Conservation (phyloP, 1,140 invertebrate genomes). For the Pachypeltis micranthus region DNA sequence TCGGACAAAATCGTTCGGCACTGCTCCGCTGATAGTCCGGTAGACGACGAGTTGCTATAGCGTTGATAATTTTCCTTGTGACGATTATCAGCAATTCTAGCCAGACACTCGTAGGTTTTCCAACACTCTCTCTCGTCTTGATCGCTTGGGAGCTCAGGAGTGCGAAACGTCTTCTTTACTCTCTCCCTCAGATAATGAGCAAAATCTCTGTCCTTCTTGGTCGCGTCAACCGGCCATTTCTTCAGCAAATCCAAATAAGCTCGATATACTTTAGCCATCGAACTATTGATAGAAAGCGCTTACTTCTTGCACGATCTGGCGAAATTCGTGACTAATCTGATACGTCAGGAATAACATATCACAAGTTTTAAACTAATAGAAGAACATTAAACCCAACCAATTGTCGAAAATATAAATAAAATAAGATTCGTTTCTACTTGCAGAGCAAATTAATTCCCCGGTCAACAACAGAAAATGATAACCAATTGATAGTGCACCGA, state of each 20-base stretch:
- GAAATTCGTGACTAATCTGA: no score
- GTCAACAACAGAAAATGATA: no score
- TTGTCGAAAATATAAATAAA: no score
- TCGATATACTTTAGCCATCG: constrained; percentile 54
- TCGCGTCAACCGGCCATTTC: constrained; percentile 63
- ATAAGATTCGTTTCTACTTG: no score
- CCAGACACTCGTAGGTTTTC: constrained; percentile 51
- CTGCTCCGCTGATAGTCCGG: constrained; percentile 53
- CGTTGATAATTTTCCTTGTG: constrained; percentile 52
- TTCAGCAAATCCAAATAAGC: constrained; percentile 60
- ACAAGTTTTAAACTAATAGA: no score
- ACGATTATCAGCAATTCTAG: constrained; percentile 53
- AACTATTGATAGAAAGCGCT: no score
- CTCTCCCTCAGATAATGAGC: constrained; percentile 58
- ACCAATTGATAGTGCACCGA: no score
- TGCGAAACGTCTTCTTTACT: constrained; percentile 50
- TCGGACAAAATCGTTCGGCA: constrained; percentile 56
- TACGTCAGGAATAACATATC: no score
- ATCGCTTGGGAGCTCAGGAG: constrained; percentile 40
- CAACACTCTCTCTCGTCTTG: constrained; percentile 47
- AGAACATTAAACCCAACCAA: no score
- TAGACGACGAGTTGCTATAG: constrained; percentile 44
- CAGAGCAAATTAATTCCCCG: no score
- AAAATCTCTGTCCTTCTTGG: constrained; percentile 61
- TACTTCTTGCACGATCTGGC: no score